A percentile compares a stretch with the other conserved stretches of the same genome.
These are phyloP conservation scores for Zaprionus davidi DNA, from an alignment of 1,140 invertebrate species.

Conservation along the genomic window DNA sequence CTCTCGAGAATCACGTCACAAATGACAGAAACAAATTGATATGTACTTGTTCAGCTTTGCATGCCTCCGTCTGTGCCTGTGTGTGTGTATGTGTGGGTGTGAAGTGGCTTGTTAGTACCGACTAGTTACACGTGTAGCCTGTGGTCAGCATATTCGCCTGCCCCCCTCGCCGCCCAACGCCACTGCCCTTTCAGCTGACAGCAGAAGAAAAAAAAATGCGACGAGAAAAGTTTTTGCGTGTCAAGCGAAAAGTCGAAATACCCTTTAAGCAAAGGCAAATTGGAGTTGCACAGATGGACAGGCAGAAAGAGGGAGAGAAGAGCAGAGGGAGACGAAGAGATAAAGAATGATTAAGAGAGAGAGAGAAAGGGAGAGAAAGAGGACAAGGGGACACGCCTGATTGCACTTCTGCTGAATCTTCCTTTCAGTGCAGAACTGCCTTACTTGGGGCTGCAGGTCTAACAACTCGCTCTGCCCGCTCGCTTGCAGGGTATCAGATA, in stretches of 20 bases:
- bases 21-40: slow-evolving; percentile 68
- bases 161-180: neutral
- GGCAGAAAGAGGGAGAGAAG: neutral
- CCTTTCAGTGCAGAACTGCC: too few species aligned
- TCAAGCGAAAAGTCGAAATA: slow-evolving; percentile 11
- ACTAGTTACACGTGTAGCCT: slow-evolving; percentile 37
- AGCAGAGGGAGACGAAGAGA: neutral
- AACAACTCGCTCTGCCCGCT: neutral
- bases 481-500: slow-evolving; percentile 7
- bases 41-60: slow-evolving; percentile 58
- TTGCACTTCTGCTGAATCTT: too few species aligned
- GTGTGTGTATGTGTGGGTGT: slow-evolving; percentile 20
- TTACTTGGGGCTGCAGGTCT: too few species aligned
- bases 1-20: slow-evolving; percentile 52
- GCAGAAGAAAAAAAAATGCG: neutral
- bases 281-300: neutral
- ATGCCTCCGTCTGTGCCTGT: slow-evolving; percentile 11
- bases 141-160: slow-evolving; percentile 31
- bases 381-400: too few species aligned
- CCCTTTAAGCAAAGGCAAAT: neutral
- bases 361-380: too few species aligned
- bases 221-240: slow-evolving; percentile 7
- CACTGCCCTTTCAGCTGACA: neutral
- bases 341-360: neutral
- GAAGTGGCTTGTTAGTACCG: slow-evolving; percentile 42